These are phyloP conservation scores for Tiaroga cobitis DNA, from an alignment of 2,797 vertebrate species.

Conservation along the genomic window DNA sequence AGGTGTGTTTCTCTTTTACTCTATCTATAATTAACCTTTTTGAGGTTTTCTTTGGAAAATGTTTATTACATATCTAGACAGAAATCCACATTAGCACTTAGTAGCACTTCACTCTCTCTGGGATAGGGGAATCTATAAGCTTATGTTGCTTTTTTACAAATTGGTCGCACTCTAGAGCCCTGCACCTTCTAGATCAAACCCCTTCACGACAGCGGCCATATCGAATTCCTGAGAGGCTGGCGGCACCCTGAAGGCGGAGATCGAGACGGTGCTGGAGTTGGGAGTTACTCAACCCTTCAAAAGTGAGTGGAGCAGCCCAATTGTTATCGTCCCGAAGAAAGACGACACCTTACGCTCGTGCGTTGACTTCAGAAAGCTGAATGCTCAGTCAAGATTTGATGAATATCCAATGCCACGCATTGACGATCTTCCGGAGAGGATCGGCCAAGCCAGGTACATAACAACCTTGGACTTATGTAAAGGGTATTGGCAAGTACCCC, in stretches of 20 bases:
- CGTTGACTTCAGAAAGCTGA: neutral
- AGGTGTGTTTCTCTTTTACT: too few species aligned
- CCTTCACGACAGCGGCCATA: neutral
- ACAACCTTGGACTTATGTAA: neutral
- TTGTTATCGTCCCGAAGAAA: neutral
- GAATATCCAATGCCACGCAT: neutral
- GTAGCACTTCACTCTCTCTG: too few species aligned
- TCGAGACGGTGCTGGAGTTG: neutral
- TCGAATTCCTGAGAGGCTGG: neutral
- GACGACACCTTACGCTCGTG: neutral
- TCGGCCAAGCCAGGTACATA: neutral
- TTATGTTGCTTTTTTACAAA: too few species aligned
- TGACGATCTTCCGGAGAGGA: neutral
- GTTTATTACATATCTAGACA: too few species aligned
- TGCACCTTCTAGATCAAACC: neutral
- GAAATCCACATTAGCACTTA: too few species aligned
- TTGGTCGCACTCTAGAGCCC: too few species aligned
- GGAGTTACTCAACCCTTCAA: conserved; percentile 12
- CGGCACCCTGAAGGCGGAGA: neutral
- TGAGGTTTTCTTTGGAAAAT: too few species aligned
- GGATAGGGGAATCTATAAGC: too few species aligned
- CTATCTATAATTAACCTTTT: too few species aligned
- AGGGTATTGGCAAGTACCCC: neutral
- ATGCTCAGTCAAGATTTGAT: conserved; percentile 6
- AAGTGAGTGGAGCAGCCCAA: conserved; percentile 34